Percentiles rank a stretch among this genome's conserved stretches.
phyloP scores from a whole-genome alignment of 2,888 invertebrate genomes.

The Parnassius apollo region DNA sequence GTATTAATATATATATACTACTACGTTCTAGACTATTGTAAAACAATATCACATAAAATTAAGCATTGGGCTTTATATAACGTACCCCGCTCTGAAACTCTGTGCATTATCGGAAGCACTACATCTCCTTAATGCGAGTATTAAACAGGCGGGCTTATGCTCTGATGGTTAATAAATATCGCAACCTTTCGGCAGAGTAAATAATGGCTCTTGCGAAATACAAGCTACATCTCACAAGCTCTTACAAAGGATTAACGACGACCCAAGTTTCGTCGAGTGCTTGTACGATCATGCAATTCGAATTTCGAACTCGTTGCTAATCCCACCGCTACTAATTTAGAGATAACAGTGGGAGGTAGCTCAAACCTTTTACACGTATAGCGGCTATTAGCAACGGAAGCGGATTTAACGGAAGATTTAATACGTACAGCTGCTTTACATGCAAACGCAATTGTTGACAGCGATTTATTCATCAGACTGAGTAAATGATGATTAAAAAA shows the following conservation, averaged over 20 bases:
- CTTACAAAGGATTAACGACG: slow-evolving; percentile 51
- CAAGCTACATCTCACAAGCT: slow-evolving; percentile 47
- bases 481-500: too few relatives aligned
- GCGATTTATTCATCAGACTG: background rate
- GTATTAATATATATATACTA: too few relatives aligned
- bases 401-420: slow-evolving; percentile 44
- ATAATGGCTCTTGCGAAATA: slow-evolving; percentile 45
- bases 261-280: slow-evolving; percentile 34
- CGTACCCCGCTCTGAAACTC: slow-evolving; percentile 29
- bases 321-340: slow-evolving; percentile 55
- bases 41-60: slow-evolving; percentile 31
- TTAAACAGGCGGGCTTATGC: slow-evolving; percentile 45
- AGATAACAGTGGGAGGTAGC: slow-evolving; percentile 52
- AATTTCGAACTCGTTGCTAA: slow-evolving; percentile 45
- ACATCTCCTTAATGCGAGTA: slow-evolving; percentile 51
- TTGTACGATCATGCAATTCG: slow-evolving; percentile 31
- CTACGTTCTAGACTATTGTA: slow-evolving; percentile 30
- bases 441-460: slow-evolving; percentile 23
- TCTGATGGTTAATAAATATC: slow-evolving; percentile 60
- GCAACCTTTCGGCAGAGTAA: slow-evolving; percentile 49
- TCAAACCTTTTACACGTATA: slow-evolving; percentile 40
- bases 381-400: slow-evolving; percentile 33
- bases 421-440: slow-evolving; percentile 43
- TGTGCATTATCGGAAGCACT: slow-evolving; percentile 45
- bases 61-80: slow-evolving; percentile 27